A percentile compares a stretch with the other conserved stretches of the same genome.
Conservation (phyloP, 2,888 invertebrate genomes). For the Rotaria magnacalcarata region DNA sequence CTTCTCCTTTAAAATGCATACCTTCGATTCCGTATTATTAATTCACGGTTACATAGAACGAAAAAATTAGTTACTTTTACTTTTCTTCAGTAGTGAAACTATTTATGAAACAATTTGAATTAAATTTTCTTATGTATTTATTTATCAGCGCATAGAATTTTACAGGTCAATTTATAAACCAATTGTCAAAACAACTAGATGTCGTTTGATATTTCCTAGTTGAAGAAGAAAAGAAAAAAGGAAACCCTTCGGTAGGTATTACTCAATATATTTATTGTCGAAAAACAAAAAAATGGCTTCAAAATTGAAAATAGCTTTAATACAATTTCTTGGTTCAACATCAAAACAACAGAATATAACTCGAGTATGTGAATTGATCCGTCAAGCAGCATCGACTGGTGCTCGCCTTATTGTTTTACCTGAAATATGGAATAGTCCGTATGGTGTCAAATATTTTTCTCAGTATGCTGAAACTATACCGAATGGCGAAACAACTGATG, state of each 20-base stretch:
- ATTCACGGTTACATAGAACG: too few species aligned
- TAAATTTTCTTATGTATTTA: too few species aligned
- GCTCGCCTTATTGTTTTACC: slow-evolving; percentile 70
- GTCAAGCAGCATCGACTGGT: slow-evolving; percentile 66
- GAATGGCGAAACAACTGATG: slow-evolving; percentile 68
- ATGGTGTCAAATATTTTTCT: slow-evolving; percentile 72
- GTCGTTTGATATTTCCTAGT: background rate
- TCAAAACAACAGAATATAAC: slow-evolving; percentile 73
- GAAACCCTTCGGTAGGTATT: background rate
- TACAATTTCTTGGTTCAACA: slow-evolving; percentile 75
- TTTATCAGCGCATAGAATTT: too few species aligned
- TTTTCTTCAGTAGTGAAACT: too few species aligned
- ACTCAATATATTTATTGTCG: background rate
- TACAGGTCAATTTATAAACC: too few species aligned
- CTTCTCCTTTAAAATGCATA: too few species aligned
- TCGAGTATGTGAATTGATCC: slow-evolving; percentile 70
- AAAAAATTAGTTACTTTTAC: too few species aligned
- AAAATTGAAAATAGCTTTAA: slow-evolving; percentile 72
- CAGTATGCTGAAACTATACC: slow-evolving; percentile 82
- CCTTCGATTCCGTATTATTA: too few species aligned
- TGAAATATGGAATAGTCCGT: slow-evolving; percentile 90
- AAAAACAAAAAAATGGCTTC: slow-evolving; percentile 32
- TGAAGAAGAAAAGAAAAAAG: background rate
- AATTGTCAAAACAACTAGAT: background rate
- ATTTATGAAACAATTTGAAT: too few species aligned